Base-by-base conservation (phyloP, 2,113 vertebrate genomes). In the Kobus ellipsiprymnus region DNA sequence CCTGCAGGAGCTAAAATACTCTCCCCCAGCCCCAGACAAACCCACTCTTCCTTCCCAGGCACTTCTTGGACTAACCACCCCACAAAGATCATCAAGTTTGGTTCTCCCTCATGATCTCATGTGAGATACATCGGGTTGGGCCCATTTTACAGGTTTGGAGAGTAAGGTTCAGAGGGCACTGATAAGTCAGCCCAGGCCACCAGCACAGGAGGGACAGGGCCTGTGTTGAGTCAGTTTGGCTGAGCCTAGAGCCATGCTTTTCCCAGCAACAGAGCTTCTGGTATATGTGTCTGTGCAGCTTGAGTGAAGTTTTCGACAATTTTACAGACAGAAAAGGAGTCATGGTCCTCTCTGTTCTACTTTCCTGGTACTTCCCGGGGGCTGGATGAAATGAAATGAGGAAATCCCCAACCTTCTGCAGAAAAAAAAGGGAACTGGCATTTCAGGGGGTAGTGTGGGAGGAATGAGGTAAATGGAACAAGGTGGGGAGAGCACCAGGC, bases 331-430 rank as follows among this genome's bases (percentile, higher is more conserved):
- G 44, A 21, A 6, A 71, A 80, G 33, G 8, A 57, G 16, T 23
- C 33, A 4, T 33, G 0, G 7, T 40, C 7, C 3, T 82, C 6
- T 5, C 33, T 55, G 36, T 25, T 77, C 25, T 48, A 3, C 55
- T 80, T 40, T 85, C 54, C 77, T 40, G 48, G 96, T 95, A 92
- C 91, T 98, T 98, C 95, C 97, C 95, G 13, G 36, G 85, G 25
- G 29, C 36, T 12, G 19, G 44, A 71, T 30, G 7, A 27, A 81
- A n/a, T 74, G 17, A 74, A 87, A 94, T 78, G 27, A 94, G 93
- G 95, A 98, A 97, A 94, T 25, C 93, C 96, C 97, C 96, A 3
- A 36, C 19, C 74, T 74, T 67, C 62, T 84, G n/a, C 9, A 0
- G 81, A 87, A 59, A 95, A 67, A 98, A 98, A 93, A 50, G 48